phyloP scores from a whole-genome alignment of 2,113 vertebrate genomes.

The Cryptomyrus ogoouensis region DNA sequence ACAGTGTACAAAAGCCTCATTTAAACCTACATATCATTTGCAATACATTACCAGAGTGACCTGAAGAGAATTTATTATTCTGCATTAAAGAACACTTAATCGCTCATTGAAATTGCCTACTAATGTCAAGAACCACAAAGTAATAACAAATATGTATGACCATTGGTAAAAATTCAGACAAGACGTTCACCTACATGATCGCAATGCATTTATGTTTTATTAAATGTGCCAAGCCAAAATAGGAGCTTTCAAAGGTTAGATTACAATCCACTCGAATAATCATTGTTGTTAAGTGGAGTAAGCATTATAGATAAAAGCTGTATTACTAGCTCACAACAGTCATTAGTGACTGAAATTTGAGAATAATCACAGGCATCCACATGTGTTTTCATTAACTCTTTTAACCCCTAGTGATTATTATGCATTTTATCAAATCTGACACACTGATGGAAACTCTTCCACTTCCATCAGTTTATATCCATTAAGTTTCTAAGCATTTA shows the following conservation, averaged over 20 bases:
- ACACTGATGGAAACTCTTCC: background rate
- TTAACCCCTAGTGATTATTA: background rate
- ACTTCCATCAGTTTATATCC: background rate
- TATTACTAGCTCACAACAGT: background rate
- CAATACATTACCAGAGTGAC: constrained; percentile 6
- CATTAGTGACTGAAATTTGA: background rate
- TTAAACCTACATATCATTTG: constrained; percentile 2
- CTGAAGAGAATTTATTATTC: constrained; percentile 7
- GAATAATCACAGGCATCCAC: background rate
- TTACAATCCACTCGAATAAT: background rate
- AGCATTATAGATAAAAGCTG: background rate
- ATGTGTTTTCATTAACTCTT: background rate
- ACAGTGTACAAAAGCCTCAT: constrained; percentile 10
- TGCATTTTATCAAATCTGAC: background rate
- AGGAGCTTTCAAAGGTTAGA: background rate
- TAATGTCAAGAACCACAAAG: constrained; percentile 8
- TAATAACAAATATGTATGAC: background rate
- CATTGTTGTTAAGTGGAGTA: background rate
- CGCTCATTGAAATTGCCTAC: background rate
- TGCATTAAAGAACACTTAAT: constrained; percentile 7
- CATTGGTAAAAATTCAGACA: background rate
- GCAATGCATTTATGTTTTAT: background rate
- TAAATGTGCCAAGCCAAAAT: background rate
- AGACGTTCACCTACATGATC: background rate
- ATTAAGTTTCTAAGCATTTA: background rate